These are phyloP conservation scores for Terebella lapidaria DNA, from an alignment of 2,888 invertebrate genomes.

Conservation along the genomic window DNA sequence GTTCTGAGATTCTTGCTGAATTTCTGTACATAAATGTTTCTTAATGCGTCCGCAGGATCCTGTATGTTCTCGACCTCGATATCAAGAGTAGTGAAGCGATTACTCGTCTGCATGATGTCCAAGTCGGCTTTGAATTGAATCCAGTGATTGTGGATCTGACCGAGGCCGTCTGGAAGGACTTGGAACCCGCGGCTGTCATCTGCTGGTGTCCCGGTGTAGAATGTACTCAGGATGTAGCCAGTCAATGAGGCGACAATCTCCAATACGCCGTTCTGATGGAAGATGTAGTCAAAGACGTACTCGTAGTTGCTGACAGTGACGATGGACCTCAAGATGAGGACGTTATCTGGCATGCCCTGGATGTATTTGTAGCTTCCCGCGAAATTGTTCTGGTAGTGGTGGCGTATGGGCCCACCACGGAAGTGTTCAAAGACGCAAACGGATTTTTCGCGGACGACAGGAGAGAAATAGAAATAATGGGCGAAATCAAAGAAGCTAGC, in stretches of 20 bases:
- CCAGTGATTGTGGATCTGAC: constrained; percentile 37
- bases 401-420: constrained; percentile 31
- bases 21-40: constrained; percentile 17
- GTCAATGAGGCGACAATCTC: constrained; percentile 34
- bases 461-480: constrained; percentile 27
- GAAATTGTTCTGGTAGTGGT: background rate
- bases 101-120: constrained; percentile 37
- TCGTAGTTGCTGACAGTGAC: constrained; percentile 38
- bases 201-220: background rate
- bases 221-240: constrained; percentile 38
- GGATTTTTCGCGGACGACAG: background rate
- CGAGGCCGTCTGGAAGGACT: constrained; percentile 31
- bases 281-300: constrained; percentile 42
- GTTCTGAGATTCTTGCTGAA: constrained; percentile 26
- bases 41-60: constrained; percentile 12
- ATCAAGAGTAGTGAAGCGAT: constrained; percentile 33
- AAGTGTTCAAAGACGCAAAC: constrained; percentile 42
- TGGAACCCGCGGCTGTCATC: constrained; percentile 28
- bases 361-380: background rate
- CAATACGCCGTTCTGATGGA: constrained; percentile 40
- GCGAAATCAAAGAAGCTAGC: constrained; percentile 32
- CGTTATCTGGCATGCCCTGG: constrained; percentile 25
- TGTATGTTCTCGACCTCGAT: constrained; percentile 10
- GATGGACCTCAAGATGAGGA: constrained; percentile 36
- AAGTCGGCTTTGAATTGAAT: constrained; percentile 31